Percentiles rank a stretch among this genome's conserved stretches.
These are phyloP conservation scores for Sinelater perroti DNA, from an alignment of 2,888 invertebrate species.

Conservation along the genomic window DNA sequence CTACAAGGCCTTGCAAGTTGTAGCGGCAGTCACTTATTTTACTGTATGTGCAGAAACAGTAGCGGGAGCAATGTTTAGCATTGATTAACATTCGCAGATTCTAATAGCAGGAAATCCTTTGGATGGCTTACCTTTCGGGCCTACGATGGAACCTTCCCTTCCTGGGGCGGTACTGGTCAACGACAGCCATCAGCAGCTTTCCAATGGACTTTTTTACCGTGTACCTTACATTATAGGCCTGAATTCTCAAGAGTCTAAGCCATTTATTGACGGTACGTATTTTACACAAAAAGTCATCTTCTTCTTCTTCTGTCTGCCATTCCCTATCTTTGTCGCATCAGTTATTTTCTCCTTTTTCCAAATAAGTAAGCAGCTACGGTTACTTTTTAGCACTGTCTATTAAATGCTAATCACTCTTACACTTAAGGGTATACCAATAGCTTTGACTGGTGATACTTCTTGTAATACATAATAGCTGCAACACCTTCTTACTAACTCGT, in stretches of 20 bases:
- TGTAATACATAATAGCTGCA: too few relatives aligned
- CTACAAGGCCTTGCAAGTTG: slow-evolving; percentile 34
- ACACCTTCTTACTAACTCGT: too few relatives aligned
- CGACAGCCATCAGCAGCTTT: slow-evolving; percentile 43
- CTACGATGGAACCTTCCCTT: slow-evolving; percentile 50
- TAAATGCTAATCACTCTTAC: too few relatives aligned
- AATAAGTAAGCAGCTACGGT: too few relatives aligned
- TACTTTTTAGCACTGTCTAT: too few relatives aligned
- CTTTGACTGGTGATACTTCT: too few relatives aligned
- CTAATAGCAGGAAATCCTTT: slow-evolving; percentile 18
- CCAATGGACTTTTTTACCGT: slow-evolving; percentile 34
- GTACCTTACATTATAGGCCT: slow-evolving; percentile 45
- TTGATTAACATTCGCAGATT: neutral
- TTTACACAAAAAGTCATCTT: too few relatives aligned
- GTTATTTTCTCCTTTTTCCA: too few relatives aligned
- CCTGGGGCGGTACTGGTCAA: slow-evolving; percentile 49
- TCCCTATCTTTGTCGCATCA: too few relatives aligned
- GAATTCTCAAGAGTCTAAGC: slow-evolving; percentile 41
- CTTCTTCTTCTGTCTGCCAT: too few relatives aligned
- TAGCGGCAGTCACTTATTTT: slow-evolving; percentile 4
- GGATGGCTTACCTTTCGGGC: slow-evolving; percentile 50
- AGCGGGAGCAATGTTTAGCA: neutral
- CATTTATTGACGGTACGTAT: slow-evolving; percentile 2
- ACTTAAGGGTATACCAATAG: too few relatives aligned
- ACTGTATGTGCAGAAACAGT: too few relatives aligned